These are phyloP conservation scores for Cryptoblepharus egeriae DNA, from an alignment of 2,797 vertebrate genomes.

Conservation along the genomic window DNA sequence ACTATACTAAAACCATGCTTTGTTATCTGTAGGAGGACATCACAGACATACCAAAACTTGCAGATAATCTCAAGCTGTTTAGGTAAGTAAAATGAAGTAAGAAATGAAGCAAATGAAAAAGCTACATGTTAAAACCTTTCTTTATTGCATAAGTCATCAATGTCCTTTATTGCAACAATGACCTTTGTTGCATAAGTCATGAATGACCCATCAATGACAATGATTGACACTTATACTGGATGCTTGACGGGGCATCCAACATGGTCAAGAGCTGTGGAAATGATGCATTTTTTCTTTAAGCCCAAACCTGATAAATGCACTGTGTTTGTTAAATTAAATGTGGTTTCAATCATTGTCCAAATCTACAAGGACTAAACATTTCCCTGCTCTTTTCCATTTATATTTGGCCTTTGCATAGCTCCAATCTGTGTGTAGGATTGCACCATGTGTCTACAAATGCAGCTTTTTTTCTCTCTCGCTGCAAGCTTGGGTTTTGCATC, in stretches of 20 bases:
- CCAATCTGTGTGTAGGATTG: not conserved
- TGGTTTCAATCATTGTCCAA: not conserved
- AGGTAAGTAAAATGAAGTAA: conserved; percentile 87
- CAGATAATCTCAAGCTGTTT: conserved; percentile 92
- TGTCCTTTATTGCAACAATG: too few relatives aligned
- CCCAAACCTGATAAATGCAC: not conserved
- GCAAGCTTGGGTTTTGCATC: not conserved
- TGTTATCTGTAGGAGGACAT: conserved; percentile 92
- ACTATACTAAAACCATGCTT: conserved; percentile 66
- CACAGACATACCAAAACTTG: conserved; percentile 95
- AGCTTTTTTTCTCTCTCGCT: too few relatives aligned
- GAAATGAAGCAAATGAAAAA: conserved; percentile 33
- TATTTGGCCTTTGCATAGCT: not conserved
- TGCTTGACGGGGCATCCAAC: not conserved
- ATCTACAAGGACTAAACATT: not conserved
- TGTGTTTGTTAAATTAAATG: not conserved
- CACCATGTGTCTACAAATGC: too few relatives aligned
- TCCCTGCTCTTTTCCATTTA: not conserved
- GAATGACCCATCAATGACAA: too few relatives aligned
- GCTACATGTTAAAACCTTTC: not conserved
- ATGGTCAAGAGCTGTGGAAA: not conserved
- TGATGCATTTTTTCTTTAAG: not conserved
- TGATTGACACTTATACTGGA: not conserved
- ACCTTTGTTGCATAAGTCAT: not conserved
- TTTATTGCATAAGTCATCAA: not conserved